These are phyloP conservation scores for Physeter macrocephalus DNA, from an alignment of 2,113 vertebrate species.

Conservation along the genomic window DNA sequence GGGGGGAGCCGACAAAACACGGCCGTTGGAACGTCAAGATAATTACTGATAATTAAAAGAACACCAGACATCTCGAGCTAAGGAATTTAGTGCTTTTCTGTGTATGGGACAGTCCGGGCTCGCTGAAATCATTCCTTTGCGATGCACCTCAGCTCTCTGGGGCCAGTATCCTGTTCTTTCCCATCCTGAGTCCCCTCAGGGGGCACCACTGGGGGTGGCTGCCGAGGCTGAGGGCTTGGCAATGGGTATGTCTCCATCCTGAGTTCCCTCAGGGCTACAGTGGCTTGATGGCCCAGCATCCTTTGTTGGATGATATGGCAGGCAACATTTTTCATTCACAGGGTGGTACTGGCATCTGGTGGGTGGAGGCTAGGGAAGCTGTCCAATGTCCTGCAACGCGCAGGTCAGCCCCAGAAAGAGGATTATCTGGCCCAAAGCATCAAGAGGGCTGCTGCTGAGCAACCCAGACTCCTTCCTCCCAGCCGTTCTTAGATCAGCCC, in stretches of 20 bases:
- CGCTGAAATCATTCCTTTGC: neutral
- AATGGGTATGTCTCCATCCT: neutral
- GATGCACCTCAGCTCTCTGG: neutral
- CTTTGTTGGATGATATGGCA: fast-evolving
- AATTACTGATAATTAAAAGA: neutral
- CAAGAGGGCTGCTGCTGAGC: neutral
- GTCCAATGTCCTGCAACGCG: neutral
- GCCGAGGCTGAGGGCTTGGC: neutral
- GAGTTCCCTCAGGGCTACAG: neutral
- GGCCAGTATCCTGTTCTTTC: neutral
- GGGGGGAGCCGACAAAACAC: neutral
- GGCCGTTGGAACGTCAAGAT: neutral
- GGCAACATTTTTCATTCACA: neutral
- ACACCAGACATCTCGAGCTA: neutral
- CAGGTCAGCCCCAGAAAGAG: neutral
- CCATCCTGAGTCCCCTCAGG: neutral
- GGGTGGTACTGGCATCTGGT: neutral
- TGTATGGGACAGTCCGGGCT: neutral
- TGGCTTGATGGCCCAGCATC: too few relatives aligned
- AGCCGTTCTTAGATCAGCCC: neutral
- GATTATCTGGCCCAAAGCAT: neutral
- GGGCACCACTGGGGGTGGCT: neutral
- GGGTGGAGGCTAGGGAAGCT: neutral
- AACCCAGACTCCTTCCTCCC: neutral
- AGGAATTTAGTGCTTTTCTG: neutral